Percentiles rank a stretch among this genome's conserved stretches.
Conservation (phyloP, 1,140 invertebrate genomes). For the Brachionus rotundiformis region DNA sequence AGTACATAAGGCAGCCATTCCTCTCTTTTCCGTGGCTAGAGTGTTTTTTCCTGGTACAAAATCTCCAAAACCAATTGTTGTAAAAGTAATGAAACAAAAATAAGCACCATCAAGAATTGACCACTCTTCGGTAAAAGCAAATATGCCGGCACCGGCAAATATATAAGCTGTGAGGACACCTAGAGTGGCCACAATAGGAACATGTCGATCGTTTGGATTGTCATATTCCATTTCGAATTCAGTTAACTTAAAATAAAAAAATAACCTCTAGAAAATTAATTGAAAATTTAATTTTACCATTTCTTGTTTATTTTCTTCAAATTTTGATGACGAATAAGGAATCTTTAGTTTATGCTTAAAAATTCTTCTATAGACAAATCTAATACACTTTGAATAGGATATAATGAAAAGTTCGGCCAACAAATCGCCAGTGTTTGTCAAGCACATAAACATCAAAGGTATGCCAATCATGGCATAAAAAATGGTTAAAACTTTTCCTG, state of each 20-base stretch:
- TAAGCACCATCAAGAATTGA: constrained; percentile 53
- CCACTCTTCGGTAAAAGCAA: constrained; percentile 54
- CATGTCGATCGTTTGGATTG: constrained; percentile 52
- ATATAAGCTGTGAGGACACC: constrained; percentile 53
- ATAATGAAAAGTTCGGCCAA: constrained; percentile 91
- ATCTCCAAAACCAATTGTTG: constrained; percentile 57
- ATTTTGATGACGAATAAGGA: constrained; percentile 48
- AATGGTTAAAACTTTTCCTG: constrained; percentile 88
- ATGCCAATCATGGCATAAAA: constrained; percentile 93
- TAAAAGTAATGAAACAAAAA: constrained; percentile 71
- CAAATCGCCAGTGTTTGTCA: constrained; percentile 92
- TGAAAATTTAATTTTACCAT: constrained; percentile 14
- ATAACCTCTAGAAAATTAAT: background rate
- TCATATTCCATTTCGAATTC: constrained; percentile 52
- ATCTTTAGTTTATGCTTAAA: constrained; percentile 44
- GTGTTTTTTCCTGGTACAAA: constrained; percentile 63
- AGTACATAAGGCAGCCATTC: constrained; percentile 42
- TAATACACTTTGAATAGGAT: constrained; percentile 65
- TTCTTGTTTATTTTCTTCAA: constrained; percentile 50
- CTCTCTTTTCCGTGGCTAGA: constrained; percentile 28
- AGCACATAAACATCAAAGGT: constrained; percentile 85
- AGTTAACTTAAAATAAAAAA: background rate
- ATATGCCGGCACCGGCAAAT: constrained; percentile 52
- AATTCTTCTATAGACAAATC: constrained; percentile 36
- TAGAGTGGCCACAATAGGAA: constrained; percentile 84